Evolutionary conservation across 2,113 vertebrate genomes (phyloP).

Genomic region (Phocoena sinus): DNA sequence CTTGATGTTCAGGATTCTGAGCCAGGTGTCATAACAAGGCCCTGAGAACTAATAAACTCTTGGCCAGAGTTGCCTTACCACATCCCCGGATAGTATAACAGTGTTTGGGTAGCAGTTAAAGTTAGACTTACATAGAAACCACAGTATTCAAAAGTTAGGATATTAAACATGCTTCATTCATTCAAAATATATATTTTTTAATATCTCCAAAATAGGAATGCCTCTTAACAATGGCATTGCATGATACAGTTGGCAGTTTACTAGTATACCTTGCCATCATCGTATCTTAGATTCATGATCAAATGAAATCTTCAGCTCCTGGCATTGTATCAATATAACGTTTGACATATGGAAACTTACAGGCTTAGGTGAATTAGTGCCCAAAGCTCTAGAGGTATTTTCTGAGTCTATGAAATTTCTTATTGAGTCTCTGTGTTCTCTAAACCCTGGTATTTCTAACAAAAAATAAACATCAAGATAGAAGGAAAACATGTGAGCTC

Average conservation of each 20-base stretch:
- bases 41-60: not conserved
- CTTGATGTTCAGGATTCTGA: not conserved
- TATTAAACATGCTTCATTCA: not conserved
- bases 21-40: not conserved
- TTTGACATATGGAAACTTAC: not conserved
- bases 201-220: not conserved
- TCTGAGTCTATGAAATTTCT: not conserved
- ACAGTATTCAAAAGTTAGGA: not conserved
- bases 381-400: not conserved
- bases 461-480: not conserved
- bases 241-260: not conserved
- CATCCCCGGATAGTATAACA: not conserved
- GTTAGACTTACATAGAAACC: not conserved
- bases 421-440: not conserved
- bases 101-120: not conserved
- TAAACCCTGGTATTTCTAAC: not conserved
- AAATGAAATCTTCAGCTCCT: not conserved
- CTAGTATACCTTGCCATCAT: not conserved
- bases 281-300: not conserved
- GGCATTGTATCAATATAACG: not conserved
- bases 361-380: not conserved
- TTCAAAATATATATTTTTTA: not conserved
- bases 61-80: not conserved
- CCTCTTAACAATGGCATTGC: not conserved
- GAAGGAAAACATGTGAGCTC: not conserved